Conservation (phyloP, 2,113 vertebrate genomes). For the Alethe castanea region DNA sequence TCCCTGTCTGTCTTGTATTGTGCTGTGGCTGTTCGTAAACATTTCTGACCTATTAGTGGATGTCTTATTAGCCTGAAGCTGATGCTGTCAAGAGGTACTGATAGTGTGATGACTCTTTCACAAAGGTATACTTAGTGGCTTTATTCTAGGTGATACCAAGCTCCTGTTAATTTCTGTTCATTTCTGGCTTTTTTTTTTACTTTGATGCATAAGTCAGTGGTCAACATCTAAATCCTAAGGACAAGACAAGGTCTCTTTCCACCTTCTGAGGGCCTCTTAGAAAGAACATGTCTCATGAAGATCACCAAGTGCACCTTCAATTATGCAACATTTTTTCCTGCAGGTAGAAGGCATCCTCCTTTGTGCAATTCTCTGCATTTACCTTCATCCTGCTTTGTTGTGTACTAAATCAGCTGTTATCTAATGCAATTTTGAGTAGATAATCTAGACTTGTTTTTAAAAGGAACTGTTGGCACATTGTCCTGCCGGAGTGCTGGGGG, state of each 20-base stretch:
- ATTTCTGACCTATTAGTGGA: neutral
- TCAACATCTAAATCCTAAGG: neutral
- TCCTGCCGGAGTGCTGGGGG: neutral
- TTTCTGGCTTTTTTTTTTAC: neutral
- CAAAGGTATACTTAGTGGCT: neutral
- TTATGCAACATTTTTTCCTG: neutral
- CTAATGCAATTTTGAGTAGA: neutral
- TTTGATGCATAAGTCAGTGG: neutral
- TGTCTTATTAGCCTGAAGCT: neutral
- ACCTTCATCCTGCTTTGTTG: neutral
- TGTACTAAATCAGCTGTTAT: neutral
- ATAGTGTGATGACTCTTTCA: neutral
- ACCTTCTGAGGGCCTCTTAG: neutral
- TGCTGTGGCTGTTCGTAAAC: neutral
- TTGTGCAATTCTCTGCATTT: neutral
- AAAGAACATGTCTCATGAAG: neutral
- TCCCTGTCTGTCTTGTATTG: neutral
- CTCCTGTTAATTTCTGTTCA: neutral
- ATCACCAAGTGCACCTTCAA: neutral
- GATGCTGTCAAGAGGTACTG: neutral
- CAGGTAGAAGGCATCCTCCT: neutral
- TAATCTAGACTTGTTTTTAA: neutral
- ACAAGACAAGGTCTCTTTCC: neutral
- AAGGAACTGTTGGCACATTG: neutral
- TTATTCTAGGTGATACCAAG: neutral